Percentiles rank a stretch among this genome's conserved stretches.
phyloP scores from a whole-genome alignment of 1,140 invertebrate genomes.

The Bombus cullumanus region DNA sequence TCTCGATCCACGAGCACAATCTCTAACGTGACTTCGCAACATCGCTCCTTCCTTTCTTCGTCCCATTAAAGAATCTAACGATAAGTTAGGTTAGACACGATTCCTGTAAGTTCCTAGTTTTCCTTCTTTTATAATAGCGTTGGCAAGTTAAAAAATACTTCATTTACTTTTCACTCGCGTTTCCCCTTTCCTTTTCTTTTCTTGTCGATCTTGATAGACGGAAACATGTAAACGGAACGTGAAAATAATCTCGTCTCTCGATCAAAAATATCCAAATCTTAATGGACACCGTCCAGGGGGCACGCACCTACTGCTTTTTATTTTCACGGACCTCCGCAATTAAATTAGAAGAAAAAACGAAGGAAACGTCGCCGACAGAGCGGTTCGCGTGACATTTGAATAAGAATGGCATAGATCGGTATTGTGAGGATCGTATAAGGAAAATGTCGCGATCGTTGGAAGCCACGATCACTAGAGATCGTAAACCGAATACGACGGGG shows the following conservation, averaged over 20 bases:
- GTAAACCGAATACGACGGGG: slow-evolving; percentile 56
- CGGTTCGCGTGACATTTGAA: slow-evolving; percentile 34
- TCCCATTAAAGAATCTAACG: not conserved
- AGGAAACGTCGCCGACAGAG: not conserved
- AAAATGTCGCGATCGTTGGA: slow-evolving; percentile 66
- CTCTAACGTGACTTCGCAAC: slow-evolving; percentile 5
- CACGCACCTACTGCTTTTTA: not conserved
- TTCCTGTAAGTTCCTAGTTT: not conserved
- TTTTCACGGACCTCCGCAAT: not conserved
- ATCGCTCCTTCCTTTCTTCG: not conserved
- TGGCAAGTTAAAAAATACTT: not conserved
- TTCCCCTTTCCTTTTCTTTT: not conserved
- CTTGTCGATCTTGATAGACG: not conserved
- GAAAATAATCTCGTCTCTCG: not conserved
- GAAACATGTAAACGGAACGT: not conserved
- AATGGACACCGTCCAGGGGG: not conserved
- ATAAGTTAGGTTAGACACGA: not conserved
- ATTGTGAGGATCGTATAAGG: slow-evolving; percentile 24
- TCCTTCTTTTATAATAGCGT: not conserved
- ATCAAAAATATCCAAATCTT: not conserved
- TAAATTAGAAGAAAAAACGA: no score
- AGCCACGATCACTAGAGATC: slow-evolving; percentile 56
- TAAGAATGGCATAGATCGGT: slow-evolving; percentile 32
- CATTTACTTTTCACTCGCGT: not conserved
- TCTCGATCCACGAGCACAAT: slow-evolving; percentile 9